A percentile compares a stretch with the other conserved stretches of the same genome.
phyloP scores from a whole-genome alignment of 2,888 invertebrate species.

The Luperina nickerlii region DNA sequence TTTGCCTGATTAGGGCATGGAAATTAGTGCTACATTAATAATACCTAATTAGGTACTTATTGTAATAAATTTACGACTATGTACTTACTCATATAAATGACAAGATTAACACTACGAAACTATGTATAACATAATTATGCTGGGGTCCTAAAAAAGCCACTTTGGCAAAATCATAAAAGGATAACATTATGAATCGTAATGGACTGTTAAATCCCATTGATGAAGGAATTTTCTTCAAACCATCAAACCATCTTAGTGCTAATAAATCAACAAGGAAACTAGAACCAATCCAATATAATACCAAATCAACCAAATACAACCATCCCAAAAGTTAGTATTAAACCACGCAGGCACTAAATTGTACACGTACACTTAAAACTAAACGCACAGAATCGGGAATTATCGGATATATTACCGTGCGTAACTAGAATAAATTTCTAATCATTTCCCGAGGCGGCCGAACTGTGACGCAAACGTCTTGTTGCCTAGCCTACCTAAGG shows the following conservation, averaged over 20 bases:
- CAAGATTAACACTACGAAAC: not conserved
- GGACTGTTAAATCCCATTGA: too few species aligned
- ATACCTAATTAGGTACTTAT: not conserved
- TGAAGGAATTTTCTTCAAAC: too few species aligned
- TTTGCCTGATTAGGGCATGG: not conserved
- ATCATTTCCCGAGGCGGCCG: not conserved
- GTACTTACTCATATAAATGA: not conserved
- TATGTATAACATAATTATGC: too few species aligned
- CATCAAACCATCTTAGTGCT: too few species aligned
- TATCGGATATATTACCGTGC: not conserved
- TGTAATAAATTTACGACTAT: not conserved
- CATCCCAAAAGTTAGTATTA: not conserved
- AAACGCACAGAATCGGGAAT: conserved; percentile 1
- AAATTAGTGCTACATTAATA: not conserved
- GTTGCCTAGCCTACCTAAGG: not conserved
- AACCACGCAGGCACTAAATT: not conserved
- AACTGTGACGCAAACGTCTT: not conserved
- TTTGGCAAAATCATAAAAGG: too few species aligned
- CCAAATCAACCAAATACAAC: not conserved
- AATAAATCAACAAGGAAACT: not conserved
- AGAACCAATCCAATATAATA: not conserved
- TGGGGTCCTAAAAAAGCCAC: too few species aligned
- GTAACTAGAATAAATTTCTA: not conserved
- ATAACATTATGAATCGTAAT: too few species aligned
- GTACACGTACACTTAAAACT: not conserved